Conservation (phyloP, 2,797 vertebrate species). For the Lutjanus argentimaculatus region DNA sequence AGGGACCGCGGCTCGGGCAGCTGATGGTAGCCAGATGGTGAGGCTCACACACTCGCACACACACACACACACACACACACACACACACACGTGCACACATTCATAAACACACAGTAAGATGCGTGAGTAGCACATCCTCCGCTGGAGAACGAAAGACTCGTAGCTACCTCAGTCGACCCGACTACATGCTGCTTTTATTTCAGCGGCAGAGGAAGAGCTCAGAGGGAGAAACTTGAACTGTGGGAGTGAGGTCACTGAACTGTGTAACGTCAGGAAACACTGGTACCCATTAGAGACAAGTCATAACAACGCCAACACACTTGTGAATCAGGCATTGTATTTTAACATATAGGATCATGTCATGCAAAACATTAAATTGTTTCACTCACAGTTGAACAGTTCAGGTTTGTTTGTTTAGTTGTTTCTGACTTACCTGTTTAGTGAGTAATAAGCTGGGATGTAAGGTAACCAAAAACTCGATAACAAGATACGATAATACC, state of each 20-base stretch:
- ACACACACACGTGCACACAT: constrained; percentile 44
- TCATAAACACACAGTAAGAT: constrained; percentile 38
- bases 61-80: constrained; percentile 39
- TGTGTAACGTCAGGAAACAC: constrained; percentile 44
- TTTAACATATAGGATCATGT: background rate
- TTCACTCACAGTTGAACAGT: background rate
- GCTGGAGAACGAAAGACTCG: constrained; percentile 27
- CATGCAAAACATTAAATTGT: background rate
- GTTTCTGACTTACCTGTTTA: background rate
- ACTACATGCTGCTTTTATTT: constrained; percentile 62
- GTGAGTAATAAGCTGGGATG: too few species aligned
- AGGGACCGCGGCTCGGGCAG: constrained; percentile 38
- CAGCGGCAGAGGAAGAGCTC: constrained; percentile 54
- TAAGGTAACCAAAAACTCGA: too few species aligned
- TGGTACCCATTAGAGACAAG: constrained; percentile 29
- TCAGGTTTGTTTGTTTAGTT: background rate
- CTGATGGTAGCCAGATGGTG: constrained; percentile 80
- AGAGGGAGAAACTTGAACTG: constrained; percentile 59
- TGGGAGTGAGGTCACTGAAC: constrained; percentile 44
- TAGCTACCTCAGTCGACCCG: constrained; percentile 73
- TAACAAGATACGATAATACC: too few species aligned
- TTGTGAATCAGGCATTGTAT: background rate
- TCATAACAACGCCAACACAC: constrained; percentile 26
- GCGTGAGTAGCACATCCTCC: constrained; percentile 63
- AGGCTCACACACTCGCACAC: constrained; percentile 39